Evolutionary conservation across 1,140 invertebrate species (phyloP), one percentile per base, ranked within the genome.

Genomic region (Diuraphis noxia): DNA sequence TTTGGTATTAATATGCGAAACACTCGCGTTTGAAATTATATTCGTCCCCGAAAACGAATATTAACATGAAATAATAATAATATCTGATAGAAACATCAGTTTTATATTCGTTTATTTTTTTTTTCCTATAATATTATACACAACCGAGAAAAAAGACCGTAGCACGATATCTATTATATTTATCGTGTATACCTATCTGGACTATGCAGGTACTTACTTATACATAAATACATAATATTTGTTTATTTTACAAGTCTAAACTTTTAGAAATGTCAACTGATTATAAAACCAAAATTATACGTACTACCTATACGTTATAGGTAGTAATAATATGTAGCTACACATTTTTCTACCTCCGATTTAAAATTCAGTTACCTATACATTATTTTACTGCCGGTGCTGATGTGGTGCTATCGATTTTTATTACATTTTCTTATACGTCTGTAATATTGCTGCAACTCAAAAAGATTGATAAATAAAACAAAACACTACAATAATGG

Each of bases 11-110:
- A 84, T 85, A 86, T 86, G n/a, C 84, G 41, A 86, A 86, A 36
- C 21, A 86, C 41, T 36, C 43, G 8, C n/a, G 9, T 36, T 49
- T 49, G 9, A 46, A 86, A 86, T 86, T 46, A 86, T 86, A 86
- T 86, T 86, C 43, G n/a, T 86, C 84, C 25, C 41, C 30, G 84
- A 41, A 23, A 86, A 86, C 46, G 8, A 49, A 86, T 49, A 86
- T 86, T 86, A 49, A 86, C 41, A 86, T 36, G 84, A 49, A 86
- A 86, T 49, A 85, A 46, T 49, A 85, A 43, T 8, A 86, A 86
- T 86, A 86, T 86, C 84, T 86, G 43, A 86, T 86, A 86, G n/a
- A 49, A 86, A 86, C 19, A 49, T 85, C 82, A 43, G 82, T 85
- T 84, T 41, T 41, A 34, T 43, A 34, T 85, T 43, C 40, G 19